Evolutionary conservation across 2,888 invertebrate genomes (phyloP).

Genomic region (Hyppa rectilinea): DNA sequence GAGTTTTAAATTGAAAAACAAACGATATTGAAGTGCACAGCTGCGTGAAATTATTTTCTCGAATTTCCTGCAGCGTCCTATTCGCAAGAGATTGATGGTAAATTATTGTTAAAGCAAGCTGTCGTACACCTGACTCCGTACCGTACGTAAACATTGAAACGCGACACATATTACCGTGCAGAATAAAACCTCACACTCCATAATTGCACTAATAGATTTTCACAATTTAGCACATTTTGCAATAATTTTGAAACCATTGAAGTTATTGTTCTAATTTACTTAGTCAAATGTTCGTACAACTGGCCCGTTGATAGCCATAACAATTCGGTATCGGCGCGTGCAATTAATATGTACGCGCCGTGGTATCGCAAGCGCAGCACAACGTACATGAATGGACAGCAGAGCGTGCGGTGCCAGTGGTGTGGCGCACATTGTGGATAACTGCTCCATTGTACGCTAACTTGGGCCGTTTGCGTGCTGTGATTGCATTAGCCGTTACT

Average conservation of each 20-base stretch:
- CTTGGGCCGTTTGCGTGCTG: constrained; percentile 30
- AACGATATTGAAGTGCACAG: constrained; percentile 10
- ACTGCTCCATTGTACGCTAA: constrained; percentile 37
- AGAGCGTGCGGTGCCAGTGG: background rate
- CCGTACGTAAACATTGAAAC: background rate
- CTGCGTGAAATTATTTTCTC: constrained; percentile 50
- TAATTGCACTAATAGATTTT: constrained; percentile 2
- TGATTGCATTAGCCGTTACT: constrained; percentile 22
- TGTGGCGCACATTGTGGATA: constrained; percentile 12
- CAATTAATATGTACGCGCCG: constrained; percentile 11
- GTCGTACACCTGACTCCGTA: background rate
- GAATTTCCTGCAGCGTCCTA: constrained; percentile 14
- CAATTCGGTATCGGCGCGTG: constrained; percentile 25
- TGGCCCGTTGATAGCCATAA: constrained; percentile 37
- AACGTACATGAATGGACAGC: constrained; percentile 31
- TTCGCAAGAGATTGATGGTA: constrained; percentile 6
- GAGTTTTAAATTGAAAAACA: constrained; percentile 14
- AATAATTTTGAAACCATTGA: constrained; percentile 21
- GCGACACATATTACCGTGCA: background rate
- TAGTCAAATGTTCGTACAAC: constrained; percentile 23
- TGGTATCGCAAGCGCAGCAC: constrained; percentile 35
- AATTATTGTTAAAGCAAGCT: background rate
- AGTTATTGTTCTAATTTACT: constrained; percentile 9
- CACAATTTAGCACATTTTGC: constrained; percentile 5
- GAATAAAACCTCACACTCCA: background rate